Percentiles rank a stretch among this genome's conserved stretches.
Conservation (phyloP, 2,113 vertebrate species). For the Egretta garzetta region DNA sequence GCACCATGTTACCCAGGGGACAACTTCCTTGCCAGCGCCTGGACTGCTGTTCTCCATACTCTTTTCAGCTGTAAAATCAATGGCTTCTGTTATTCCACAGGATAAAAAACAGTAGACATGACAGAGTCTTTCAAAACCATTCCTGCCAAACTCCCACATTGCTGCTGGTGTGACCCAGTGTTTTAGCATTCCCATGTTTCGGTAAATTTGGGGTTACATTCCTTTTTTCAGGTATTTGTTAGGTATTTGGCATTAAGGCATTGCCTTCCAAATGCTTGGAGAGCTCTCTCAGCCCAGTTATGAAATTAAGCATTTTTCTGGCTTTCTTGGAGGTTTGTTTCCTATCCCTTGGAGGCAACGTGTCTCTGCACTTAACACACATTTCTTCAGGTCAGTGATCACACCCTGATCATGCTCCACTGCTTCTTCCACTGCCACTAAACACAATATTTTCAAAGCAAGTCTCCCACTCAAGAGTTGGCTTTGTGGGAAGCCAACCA, state of each 20-base stretch:
- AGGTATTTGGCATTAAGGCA: not conserved
- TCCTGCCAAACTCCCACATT: not conserved
- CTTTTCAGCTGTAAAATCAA: not conserved
- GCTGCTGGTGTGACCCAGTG: not conserved
- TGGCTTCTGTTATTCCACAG: not conserved
- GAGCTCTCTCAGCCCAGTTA: not conserved
- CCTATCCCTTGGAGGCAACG: not conserved
- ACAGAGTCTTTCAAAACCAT: not conserved
- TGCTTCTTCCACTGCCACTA: not conserved
- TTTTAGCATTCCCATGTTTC: not conserved
- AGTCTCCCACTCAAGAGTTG: not conserved
- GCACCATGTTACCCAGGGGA: constrained; percentile 26
- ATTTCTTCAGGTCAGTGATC: not conserved
- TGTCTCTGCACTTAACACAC: not conserved
- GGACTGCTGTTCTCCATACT: not conserved
- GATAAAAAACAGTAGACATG: not conserved
- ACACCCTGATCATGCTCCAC: not conserved
- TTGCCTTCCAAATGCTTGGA: not conserved
- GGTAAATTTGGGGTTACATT: not conserved
- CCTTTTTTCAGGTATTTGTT: not conserved
- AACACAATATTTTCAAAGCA: not conserved
- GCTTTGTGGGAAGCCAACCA: not conserved
- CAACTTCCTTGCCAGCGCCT: not conserved
- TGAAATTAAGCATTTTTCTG: not conserved
- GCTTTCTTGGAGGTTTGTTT: not conserved